phyloP scores from a whole-genome alignment of 2,888 invertebrate genomes.

The Ophonus ardosiacus region DNA sequence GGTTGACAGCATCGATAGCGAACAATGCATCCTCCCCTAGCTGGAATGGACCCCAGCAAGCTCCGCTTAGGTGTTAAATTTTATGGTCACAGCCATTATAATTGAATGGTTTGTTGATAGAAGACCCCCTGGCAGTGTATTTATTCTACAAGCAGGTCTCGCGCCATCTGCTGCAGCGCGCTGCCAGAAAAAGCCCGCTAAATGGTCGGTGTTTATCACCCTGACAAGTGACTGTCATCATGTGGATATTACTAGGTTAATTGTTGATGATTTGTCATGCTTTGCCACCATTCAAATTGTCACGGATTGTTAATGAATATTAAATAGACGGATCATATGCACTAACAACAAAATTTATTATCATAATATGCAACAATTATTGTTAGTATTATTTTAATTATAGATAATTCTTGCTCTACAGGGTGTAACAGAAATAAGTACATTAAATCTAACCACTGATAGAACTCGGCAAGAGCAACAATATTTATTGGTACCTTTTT shows the following conservation, averaged over 20 bases:
- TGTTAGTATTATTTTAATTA: background rate
- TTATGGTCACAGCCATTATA: constrained; percentile 67
- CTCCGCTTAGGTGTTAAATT: constrained; percentile 56
- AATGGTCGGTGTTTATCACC: constrained; percentile 46
- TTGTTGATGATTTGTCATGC: constrained; percentile 27
- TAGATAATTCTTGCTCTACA: too few relatives aligned
- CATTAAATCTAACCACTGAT: too few relatives aligned
- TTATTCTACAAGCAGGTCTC: constrained; percentile 46
- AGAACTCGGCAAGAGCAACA: too few relatives aligned
- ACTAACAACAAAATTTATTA: background rate
- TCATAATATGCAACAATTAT: background rate
- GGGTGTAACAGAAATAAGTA: too few relatives aligned
- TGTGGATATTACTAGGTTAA: constrained; percentile 41
- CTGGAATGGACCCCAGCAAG: background rate
- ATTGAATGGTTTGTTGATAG: constrained; percentile 72
- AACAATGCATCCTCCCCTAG: constrained; percentile 36
- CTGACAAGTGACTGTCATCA: constrained; percentile 62
- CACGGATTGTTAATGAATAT: constrained; percentile 12
- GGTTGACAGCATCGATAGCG: constrained; percentile 40
- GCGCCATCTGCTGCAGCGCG: constrained; percentile 41
- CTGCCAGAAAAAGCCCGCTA: background rate
- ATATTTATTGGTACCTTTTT: too few relatives aligned
- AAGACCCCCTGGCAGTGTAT: constrained; percentile 53
- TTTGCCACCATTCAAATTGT: background rate
- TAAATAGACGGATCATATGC: background rate